Conservation (phyloP, 2,113 vertebrate genomes). For the Nibea coibor region DNA sequence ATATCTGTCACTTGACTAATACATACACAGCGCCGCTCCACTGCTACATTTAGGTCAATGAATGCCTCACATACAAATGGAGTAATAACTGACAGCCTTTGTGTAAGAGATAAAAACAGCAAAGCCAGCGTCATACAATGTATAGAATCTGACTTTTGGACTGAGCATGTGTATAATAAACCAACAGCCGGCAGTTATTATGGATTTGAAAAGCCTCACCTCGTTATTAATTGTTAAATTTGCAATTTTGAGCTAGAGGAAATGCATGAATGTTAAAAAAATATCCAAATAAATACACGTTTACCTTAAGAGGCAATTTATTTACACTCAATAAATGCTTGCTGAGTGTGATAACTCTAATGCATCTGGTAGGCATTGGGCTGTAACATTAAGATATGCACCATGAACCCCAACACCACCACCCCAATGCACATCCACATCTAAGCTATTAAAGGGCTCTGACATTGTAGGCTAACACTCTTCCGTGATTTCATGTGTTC, state of each 20-base stretch:
- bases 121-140: background rate
- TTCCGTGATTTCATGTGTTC: background rate
- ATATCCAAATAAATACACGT: background rate
- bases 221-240: background rate
- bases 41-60: background rate
- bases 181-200: background rate
- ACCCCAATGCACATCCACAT: background rate
- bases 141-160: background rate
- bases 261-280: background rate
- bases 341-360: background rate
- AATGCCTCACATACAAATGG: constrained; percentile 32
- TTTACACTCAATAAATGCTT: background rate
- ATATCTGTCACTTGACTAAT: constrained; percentile 20
- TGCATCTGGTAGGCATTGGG: background rate
- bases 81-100: background rate
- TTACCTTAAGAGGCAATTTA: background rate
- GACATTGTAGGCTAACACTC: background rate
- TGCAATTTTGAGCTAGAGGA: background rate
- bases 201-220: background rate
- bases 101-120: background rate
- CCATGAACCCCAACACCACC: background rate
- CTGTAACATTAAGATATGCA: background rate
- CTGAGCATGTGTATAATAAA: background rate
- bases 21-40: constrained; percentile 7
- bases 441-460: background rate